Evolutionary conservation across 2,888 invertebrate genomes (phyloP).

Genomic region (Creontiades dilutus): DNA sequence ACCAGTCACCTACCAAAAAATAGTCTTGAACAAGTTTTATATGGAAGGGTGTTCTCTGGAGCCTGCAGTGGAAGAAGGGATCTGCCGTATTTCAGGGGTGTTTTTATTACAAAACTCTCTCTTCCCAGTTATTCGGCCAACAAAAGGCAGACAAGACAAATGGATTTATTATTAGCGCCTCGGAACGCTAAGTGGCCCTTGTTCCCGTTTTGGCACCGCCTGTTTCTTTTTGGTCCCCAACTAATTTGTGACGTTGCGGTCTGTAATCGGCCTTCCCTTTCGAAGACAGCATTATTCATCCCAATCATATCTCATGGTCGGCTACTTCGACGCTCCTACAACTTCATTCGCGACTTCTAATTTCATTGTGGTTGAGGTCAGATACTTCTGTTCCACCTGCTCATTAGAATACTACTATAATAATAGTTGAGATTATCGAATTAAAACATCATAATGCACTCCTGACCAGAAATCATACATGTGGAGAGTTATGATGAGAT

Average conservation of each 20-base stretch:
- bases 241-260: conserved; percentile 63
- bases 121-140: conserved; percentile 64
- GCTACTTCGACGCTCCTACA: conserved; percentile 39
- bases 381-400: too few species aligned
- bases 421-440: too few species aligned
- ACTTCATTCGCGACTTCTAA: conserved; percentile 12
- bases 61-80: conserved; percentile 40
- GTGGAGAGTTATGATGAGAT: too few species aligned
- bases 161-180: conserved; percentile 71
- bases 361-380: not conserved
- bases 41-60: conserved; percentile 48
- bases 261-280: conserved; percentile 43
- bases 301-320: conserved; percentile 30
- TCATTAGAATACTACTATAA: too few species aligned
- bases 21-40: conserved; percentile 65
- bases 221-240: conserved; percentile 30
- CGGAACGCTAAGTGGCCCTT: conserved; percentile 68
- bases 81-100: conserved; percentile 63
- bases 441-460: too few species aligned
- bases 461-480: too few species aligned
- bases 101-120: conserved; percentile 66
- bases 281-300: conserved; percentile 45
- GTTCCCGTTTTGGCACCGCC: conserved; percentile 70
- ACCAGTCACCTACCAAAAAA: conserved; percentile 62
- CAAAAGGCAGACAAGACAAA: conserved; percentile 68